Conservation (phyloP, 2,113 vertebrate genomes). For the Pseudopipra pipra region DNA sequence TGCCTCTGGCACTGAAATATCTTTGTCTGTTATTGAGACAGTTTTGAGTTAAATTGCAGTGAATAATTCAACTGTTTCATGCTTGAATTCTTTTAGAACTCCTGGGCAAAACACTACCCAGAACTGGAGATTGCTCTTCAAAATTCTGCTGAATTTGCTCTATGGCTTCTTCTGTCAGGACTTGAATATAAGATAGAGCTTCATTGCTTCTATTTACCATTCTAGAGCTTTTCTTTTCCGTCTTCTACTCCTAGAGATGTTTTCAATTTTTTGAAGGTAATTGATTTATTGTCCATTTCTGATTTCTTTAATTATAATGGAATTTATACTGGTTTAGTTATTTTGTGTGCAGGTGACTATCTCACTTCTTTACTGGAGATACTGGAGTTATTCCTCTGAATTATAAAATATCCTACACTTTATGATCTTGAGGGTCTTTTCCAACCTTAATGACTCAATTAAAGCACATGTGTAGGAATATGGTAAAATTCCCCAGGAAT, state of each 20-base stretch:
- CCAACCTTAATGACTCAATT: not conserved
- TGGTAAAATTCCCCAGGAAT: not conserved
- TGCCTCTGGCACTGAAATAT: not conserved
- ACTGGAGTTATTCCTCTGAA: not conserved
- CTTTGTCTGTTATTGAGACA: conserved; percentile 26
- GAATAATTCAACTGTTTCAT: conserved; percentile 32
- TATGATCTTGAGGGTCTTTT: not conserved
- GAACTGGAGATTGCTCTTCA: not conserved
- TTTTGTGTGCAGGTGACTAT: not conserved
- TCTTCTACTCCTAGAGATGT: not conserved
- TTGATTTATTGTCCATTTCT: not conserved
- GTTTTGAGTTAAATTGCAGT: conserved; percentile 20
- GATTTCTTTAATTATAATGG: not conserved
- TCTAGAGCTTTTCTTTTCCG: not conserved
- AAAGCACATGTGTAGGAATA: not conserved
- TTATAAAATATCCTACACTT: not conserved
- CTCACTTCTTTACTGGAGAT: not conserved
- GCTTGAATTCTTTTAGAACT: not conserved
- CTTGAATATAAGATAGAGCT: not conserved
- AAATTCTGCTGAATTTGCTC: conserved; percentile 3
- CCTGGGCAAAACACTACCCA: not conserved
- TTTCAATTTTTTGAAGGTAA: not conserved
- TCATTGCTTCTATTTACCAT: not conserved
- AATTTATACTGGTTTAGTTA: not conserved
- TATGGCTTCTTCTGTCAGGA: not conserved